Evolutionary conservation across 2,797 vertebrate species (phyloP), one percentile per base, ranked within the genome.

Genomic region (Adrianichthys oophorus): DNA sequence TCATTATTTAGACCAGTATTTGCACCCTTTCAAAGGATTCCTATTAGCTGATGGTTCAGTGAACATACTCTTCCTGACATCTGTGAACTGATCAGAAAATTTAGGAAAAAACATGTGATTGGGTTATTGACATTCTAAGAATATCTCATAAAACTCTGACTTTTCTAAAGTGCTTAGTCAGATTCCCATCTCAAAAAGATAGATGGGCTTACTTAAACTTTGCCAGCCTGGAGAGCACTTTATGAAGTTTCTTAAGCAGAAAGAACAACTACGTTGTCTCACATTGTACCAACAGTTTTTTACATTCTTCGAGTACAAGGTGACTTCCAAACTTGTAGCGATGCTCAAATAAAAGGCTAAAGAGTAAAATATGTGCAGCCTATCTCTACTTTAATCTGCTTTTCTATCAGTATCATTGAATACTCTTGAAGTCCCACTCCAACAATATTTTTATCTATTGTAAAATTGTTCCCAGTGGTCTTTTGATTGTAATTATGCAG

Each of bases 31-130:
- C 72, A 76, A 67, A 64, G 42, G 56, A 80, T 77, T 79, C 60
- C 70, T 74, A 83, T 86, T 84, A 88, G 80, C 67, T 84, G 85
- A 87, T 83, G 79, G 73, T 76, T 70, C 29, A 4, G 52, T 50
- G 48, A 41, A 56, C 44, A 7, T 59, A 44, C 51, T 61, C 52
- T 72, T 62, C 49, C 67, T 78, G 70, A 74, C 62, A 61, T 77
- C 47, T 47, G 53, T 56, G 63, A 80, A 66, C 65, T 59, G 41
- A n/a, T 19, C 14, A 14, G 4, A 48, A 62, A 53, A 42, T 14
- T 19, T 48, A 75, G 19, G 3, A 72, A 45, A 53, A 59, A 56
- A 72, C 56, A 69, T 65, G 70, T 65, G 44, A 42, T 7, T 5
- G 56, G 75, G 72, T 74, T 74, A 74, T 75, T 85, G 78, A 74